Conservation (phyloP, 2,888 invertebrate species). For the Phortica okadai region DNA sequence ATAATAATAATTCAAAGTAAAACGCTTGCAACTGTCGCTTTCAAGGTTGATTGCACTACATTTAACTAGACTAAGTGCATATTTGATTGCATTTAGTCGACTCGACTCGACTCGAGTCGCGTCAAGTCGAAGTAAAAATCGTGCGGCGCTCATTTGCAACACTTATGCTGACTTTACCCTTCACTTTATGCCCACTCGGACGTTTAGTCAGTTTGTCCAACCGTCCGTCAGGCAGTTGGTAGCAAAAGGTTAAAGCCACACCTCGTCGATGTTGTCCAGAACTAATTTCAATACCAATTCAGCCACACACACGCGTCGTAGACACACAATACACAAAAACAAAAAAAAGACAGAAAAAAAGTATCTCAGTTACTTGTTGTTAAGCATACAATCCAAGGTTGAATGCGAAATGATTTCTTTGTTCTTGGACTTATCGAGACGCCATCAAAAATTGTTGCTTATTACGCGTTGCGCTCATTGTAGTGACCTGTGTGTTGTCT, state of each 20-base stretch:
- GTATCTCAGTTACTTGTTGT: slow-evolving; percentile 19
- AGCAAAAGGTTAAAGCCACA: slow-evolving; percentile 22
- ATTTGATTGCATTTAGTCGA: background rate
- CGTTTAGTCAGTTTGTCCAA: background rate
- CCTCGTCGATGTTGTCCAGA: slow-evolving; percentile 23
- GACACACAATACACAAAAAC: background rate
- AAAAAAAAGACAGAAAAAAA: background rate
- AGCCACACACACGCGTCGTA: slow-evolving; percentile 44
- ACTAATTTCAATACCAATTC: slow-evolving; percentile 11
- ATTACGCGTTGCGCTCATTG: background rate
- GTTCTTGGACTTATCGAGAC: slow-evolving; percentile 38
- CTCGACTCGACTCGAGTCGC: too few species aligned
- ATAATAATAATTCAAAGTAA: slow-evolving; percentile 28
- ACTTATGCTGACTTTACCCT: background rate
- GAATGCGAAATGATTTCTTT: slow-evolving; percentile 59
- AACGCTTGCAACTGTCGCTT: slow-evolving; percentile 30
- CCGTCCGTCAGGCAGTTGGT: slow-evolving; percentile 8
- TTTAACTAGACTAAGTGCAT: background rate
- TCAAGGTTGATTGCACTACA: slow-evolving; percentile 31
- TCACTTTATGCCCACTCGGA: slow-evolving; percentile 46
- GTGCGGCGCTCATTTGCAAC: slow-evolving; percentile 16
- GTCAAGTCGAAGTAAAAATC: background rate
- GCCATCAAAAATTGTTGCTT: background rate
- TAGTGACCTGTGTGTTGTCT: slow-evolving; percentile 31
- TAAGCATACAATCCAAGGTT: slow-evolving; percentile 56